phyloP scores from a whole-genome alignment of 2,113 vertebrate species.

The Tragulus kanchil region DNA sequence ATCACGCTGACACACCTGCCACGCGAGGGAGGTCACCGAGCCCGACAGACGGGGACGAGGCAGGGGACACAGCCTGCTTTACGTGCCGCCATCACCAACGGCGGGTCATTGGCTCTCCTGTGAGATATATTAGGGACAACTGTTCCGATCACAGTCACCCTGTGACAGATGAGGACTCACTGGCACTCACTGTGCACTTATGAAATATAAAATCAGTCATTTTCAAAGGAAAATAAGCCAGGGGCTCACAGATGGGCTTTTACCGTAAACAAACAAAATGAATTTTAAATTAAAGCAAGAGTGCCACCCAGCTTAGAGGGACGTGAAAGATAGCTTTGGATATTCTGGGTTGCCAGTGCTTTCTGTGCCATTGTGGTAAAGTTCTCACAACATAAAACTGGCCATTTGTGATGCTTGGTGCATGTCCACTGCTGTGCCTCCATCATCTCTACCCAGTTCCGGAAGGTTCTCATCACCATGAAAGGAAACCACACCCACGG shows the following conservation, averaged over 20 bases:
- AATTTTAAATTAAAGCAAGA: neutral
- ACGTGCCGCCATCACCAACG: accelerated
- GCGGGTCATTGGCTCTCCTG: accelerated
- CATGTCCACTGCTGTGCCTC: accelerated
- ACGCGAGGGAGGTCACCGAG: accelerated
- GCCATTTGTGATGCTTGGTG: accelerated
- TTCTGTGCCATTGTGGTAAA: neutral
- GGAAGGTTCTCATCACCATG: neutral
- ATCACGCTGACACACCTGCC: neutral
- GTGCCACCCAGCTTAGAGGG: neutral
- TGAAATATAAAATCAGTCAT: neutral
- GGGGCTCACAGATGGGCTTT: neutral
- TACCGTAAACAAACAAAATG: neutral
- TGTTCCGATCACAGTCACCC: accelerated
- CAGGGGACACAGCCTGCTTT: accelerated
- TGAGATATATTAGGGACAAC: accelerated
- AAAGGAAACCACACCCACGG: accelerated
- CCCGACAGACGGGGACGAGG: neutral
- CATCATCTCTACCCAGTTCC: no score
- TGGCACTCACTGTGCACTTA: accelerated
- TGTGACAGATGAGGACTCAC: neutral
- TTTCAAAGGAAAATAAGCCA: conserved; percentile 14
- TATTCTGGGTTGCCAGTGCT: neutral
- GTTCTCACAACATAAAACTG: neutral
- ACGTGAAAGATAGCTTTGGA: neutral